A percentile compares a stretch with the other conserved stretches of the same genome.
Evolutionary conservation across 2,888 invertebrate species (phyloP).

Genomic region (Mayetiola destructor): DNA sequence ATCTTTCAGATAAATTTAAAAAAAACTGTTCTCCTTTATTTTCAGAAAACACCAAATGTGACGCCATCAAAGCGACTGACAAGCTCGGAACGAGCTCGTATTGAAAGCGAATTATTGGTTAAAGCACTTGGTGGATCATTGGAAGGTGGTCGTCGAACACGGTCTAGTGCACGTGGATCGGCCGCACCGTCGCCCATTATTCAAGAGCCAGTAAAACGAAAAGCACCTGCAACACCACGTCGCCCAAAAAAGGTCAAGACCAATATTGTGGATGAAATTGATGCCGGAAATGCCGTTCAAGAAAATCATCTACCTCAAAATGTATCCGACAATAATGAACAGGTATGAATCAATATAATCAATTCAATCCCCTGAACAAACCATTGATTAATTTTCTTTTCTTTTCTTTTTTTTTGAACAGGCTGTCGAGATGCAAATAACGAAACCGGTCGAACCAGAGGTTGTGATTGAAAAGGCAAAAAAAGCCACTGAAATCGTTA

Average conservation of each 20-base stretch:
- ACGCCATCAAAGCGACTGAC: constrained; percentile 30
- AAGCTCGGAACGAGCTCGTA: constrained; percentile 32
- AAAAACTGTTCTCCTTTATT: background rate
- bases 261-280: background rate
- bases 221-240: constrained; percentile 20
- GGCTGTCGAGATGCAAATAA: background rate
- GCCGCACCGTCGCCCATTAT: constrained; percentile 23
- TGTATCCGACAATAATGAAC: background rate
- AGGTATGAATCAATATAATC: background rate
- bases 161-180: constrained; percentile 31
- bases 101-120: constrained; percentile 33
- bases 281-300: no score
- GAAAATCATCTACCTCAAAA: no score
- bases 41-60: background rate
- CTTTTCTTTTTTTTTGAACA: no score
- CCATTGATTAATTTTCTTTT: background rate
- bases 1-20: no score
- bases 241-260: constrained; percentile 27
- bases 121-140: constrained; percentile 32
- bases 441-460: background rate
- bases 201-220: background rate
- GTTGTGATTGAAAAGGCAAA: background rate
- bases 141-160: constrained; percentile 31
- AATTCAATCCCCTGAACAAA: background rate
- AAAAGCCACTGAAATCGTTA: background rate